Evolutionary conservation across 2,888 invertebrate species (phyloP), one percentile per base, ranked within the genome.

Genomic region (Pyrocoelia pectoralis): DNA sequence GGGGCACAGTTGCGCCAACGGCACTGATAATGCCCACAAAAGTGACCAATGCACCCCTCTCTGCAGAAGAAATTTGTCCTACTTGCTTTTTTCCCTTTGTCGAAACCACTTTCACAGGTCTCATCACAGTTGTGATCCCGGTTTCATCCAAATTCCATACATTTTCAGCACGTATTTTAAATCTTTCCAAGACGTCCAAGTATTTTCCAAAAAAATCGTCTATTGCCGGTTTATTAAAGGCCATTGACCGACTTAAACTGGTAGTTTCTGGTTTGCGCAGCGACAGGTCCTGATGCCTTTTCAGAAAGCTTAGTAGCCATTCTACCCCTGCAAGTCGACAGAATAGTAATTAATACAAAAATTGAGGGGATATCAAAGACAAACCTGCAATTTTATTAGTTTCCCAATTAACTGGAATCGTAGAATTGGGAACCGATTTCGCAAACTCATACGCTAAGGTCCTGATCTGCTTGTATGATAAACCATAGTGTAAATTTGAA

Each of bases 211-310:
- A 64, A 49, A 63, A 63, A 12, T 49, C 56, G 14, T 54, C 56
- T 6, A 68, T 57, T 24, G 48, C 57, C 46, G 41, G 59, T 29
- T 57, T 54, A 55, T 69, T 70, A 52, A 70, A 68, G 19, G 56
- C 50, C 38, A 65, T 69, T 49, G 66, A 58, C 38, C 61, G 41
- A 33, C 51, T 57, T 8, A 64, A 57, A 53, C 67, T 56, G 8
- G 56, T 64, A 10, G 50, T 55, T 43, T 64, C 57, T 19, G 53
- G 64, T 52, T 46, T 51, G 29, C 61, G 50, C 18, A 63, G 17
- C n/a, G 56, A 52, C n/a, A 53, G 15, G 12, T 52, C 15, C 17
- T 41, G 15, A 24, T 58, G 48, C 38, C 59, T 43, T 14, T 41
- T 46, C 49, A 65, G 41, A 2, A 46, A 56, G 17, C 46, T 6